These are phyloP conservation scores for Synchiropus splendidus DNA, from an alignment of 2,113 vertebrate genomes.

Conservation along the genomic window DNA sequence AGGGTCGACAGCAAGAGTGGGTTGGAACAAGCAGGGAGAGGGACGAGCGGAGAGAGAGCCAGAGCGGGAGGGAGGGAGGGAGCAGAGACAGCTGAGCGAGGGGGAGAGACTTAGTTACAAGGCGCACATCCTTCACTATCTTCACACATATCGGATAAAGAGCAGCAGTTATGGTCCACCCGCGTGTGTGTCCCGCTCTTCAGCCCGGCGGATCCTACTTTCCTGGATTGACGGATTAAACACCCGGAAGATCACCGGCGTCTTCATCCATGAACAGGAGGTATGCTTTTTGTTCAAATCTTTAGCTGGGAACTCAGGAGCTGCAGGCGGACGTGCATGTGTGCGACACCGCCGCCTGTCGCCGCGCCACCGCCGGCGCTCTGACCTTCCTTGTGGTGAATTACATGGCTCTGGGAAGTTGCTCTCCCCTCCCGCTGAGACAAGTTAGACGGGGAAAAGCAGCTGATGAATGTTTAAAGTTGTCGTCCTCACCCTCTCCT, in stretches of 20 bases:
- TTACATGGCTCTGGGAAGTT: conserved; percentile 44
- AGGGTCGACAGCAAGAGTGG: conserved; percentile 4
- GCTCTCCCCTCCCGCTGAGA: conserved; percentile 24
- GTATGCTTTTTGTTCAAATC: conserved; percentile 36
- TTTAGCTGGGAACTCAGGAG: too few relatives aligned
- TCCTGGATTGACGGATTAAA: conserved; percentile 38
- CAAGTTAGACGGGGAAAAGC: conserved; percentile 32
- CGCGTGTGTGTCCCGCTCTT: conserved; percentile 38
- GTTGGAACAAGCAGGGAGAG: conserved; percentile 9
- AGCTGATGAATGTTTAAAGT: too few relatives aligned
- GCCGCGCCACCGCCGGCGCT: too few relatives aligned
- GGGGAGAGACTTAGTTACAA: conserved; percentile 58
- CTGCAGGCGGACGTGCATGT: too few relatives aligned
- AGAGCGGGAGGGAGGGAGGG: conserved; percentile 13
- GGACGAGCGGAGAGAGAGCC: conserved; percentile 4
- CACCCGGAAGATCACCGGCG: conserved; percentile 8
- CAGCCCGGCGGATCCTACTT: conserved; percentile 8
- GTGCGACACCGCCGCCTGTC: too few relatives aligned
- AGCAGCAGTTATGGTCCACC: conserved; percentile 54
- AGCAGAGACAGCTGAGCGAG: conserved; percentile 14
- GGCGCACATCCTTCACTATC: conserved; percentile 44
- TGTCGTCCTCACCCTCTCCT: conserved; percentile 14
- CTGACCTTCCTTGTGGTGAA: conserved; percentile 46
- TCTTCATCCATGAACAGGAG: conserved; percentile 43
- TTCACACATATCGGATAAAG: conserved; percentile 31